A percentile compares a stretch with the other conserved stretches of the same genome.
Evolutionary conservation across 1,140 invertebrate genomes (phyloP).

Genomic region (Drosophila ironensis): DNA sequence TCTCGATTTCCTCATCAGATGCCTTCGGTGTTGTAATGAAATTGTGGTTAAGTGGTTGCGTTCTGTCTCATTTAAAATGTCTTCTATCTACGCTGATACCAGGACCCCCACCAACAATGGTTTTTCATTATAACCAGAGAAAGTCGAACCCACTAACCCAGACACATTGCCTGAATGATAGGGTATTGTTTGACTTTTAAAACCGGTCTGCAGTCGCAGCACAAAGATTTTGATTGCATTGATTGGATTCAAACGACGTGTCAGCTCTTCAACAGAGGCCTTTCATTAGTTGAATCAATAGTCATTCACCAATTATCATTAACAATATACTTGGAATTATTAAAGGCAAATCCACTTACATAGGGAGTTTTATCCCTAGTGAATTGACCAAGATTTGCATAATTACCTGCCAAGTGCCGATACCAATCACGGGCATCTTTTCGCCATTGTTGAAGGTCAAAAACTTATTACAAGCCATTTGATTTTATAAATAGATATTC

Average conservation of each 20-base stretch:
- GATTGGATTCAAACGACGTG: conserved; percentile 14
- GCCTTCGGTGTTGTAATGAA: conserved; percentile 82
- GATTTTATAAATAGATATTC: neutral
- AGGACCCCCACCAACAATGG: no score
- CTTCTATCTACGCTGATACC: neutral
- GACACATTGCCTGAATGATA: conserved; percentile 4
- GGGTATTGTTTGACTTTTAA: conserved; percentile 20
- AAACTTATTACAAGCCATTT: conserved; percentile 63
- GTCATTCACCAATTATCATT: neutral
- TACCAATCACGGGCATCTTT: conserved; percentile 89
- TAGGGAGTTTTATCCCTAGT: no score
- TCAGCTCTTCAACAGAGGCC: conserved; percentile 1
- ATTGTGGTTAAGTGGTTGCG: conserved; percentile 50
- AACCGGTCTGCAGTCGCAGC: conserved; percentile 18
- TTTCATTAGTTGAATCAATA: conserved; percentile 7
- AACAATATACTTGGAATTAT: neutral
- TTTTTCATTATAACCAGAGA: conserved; percentile 4
- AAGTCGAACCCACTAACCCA: conserved; percentile 14
- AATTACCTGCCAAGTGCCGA: conserved; percentile 91
- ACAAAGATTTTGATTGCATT: conserved; percentile 18
- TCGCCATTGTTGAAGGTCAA: conserved; percentile 81
- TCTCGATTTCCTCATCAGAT: conserved; percentile 87
- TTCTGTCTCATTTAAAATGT: neutral
- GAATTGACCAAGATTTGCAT: neutral
- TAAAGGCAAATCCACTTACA: neutral